Evolutionary conservation across 2,797 vertebrate genomes (phyloP), one percentile per base, ranked within the genome.

Genomic region (Craterocephalus amniculus): DNA sequence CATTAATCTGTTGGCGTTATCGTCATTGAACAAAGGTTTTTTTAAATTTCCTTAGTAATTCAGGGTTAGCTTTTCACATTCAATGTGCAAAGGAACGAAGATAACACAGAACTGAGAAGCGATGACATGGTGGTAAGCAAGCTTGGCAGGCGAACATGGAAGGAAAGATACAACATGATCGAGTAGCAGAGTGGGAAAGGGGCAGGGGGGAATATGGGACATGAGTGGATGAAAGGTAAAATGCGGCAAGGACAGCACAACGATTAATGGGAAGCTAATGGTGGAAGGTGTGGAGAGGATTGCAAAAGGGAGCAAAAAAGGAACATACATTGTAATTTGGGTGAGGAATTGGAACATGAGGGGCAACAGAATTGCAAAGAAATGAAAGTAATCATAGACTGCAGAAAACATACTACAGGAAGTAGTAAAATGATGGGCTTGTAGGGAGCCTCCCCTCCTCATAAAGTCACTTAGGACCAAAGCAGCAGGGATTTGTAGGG

Each of bases 401-500:
- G 60, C 64, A 69, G 66, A 66, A 78, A 86, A 83, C 59, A 31
- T 56, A 59, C 36, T 63, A 48, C 51, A 74, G 67, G 80, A 64
- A 76, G 51, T 54, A 74, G 71, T 56, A 69, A 76, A 83, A 85
- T 83, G 76, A 87, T 67, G 65, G 67, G 56, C 67, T 87, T 86
- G 68, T 68, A 83, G 78, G 74, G 66, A 74, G 78, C 88, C 24
- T 74, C 78, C 29, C 59, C 75, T 74, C 51, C 67, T 72, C 29
- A 22, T 75, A 80, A 87, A 86, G 79, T 86, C 83, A 85, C 84
- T 87, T 81, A 80, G 85, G 83, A 87, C 75, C 74, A 69, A 87
- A 87, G 80, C 86, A 86, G 85, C 75, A 59, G 88, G 88, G 88
- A 89, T 90, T 90, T 87, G 83, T 86, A 67, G 70, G 72, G 79